Evolutionary conservation across 2,113 vertebrate genomes (phyloP), one percentile per base, ranked within the genome.

Genomic region (Anguilla rostrata): DNA sequence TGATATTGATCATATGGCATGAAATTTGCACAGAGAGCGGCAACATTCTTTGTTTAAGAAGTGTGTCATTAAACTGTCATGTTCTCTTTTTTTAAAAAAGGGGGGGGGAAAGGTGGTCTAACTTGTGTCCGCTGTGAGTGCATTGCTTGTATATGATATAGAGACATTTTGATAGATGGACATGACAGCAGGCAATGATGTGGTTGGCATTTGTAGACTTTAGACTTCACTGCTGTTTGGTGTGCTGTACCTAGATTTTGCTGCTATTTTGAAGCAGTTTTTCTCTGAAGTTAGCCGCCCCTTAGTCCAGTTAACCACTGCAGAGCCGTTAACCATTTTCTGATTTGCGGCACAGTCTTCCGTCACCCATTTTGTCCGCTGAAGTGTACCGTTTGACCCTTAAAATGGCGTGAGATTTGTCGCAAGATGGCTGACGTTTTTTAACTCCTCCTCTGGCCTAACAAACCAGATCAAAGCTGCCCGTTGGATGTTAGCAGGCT

Each of bases 1-100:
- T 89, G 90, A 93, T 92, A 92, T 89, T 92, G 92, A 91, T 88
- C 91, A 92, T 89, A 90, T 86, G 87, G 92, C 83, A 88, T 41
- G 56, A 88, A 87, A 86, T 85, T 60, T 87, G 43, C 43, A 82
- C 63, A 83, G 88, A 89, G 90, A 88, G 85, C 79, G 75, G 22
- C 8, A 0, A 5, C 0, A 87, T 83, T 41, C 6, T 84, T 8
- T 6, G 8, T 0, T 75, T 39, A 3, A 84, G 49, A 26, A n/a
- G 1, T n/a, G 26, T 71, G 5, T n/a, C 15, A 60, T 84, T 1
- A 39, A 78, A 80, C 46, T 53, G n/a, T 12, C 22, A 39, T 22
- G 26, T 66, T 56, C 5, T 83, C 83, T 57, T 82, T 41, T 81
- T n/a, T n/a, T n/a, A n/a, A n/a, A n/a, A n/a, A n/a, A n/a, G n/a